Evolutionary conservation across 2,113 vertebrate genomes (phyloP).

Genomic region (Pao palembangensis): DNA sequence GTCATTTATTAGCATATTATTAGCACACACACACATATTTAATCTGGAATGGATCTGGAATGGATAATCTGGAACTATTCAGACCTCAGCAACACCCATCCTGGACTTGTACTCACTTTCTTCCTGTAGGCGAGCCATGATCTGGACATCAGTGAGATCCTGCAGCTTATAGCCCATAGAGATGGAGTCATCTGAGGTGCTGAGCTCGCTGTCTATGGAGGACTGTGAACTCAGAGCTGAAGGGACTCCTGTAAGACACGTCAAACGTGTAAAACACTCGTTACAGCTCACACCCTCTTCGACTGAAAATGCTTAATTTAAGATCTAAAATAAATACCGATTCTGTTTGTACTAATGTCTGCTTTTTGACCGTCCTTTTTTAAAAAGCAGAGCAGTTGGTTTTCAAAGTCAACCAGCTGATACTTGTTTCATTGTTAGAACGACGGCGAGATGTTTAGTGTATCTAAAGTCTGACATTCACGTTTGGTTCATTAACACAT

Average conservation of each 20-base stretch:
- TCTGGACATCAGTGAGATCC: constrained; percentile 91
- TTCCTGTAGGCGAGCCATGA: constrained; percentile 90
- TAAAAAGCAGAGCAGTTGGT: too few relatives aligned
- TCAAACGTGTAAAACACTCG: not conserved
- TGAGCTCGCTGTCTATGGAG: constrained; percentile 88
- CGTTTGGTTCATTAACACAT: not conserved
- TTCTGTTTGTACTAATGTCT: too few relatives aligned
- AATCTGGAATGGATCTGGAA: not conserved
- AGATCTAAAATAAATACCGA: too few relatives aligned
- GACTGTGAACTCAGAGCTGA: constrained; percentile 90
- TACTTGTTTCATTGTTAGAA: not conserved
- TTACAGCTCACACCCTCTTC: not conserved
- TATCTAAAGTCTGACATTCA: not conserved
- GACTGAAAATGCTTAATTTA: not conserved
- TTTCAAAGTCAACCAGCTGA: not conserved
- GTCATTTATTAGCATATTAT: too few relatives aligned
- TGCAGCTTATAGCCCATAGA: constrained; percentile 94
- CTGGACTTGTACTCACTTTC: constrained; percentile 78
- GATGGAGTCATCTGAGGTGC: constrained; percentile 90
- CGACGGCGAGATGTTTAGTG: not conserved
- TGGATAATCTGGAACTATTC: not conserved
- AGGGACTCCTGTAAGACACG: constrained; percentile 66
- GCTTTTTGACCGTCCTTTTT: too few relatives aligned
- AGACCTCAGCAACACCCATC: not conserved
- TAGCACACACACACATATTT: not conserved